Conservation (phyloP, 2,888 invertebrate genomes). For the Isoperla grammatica region DNA sequence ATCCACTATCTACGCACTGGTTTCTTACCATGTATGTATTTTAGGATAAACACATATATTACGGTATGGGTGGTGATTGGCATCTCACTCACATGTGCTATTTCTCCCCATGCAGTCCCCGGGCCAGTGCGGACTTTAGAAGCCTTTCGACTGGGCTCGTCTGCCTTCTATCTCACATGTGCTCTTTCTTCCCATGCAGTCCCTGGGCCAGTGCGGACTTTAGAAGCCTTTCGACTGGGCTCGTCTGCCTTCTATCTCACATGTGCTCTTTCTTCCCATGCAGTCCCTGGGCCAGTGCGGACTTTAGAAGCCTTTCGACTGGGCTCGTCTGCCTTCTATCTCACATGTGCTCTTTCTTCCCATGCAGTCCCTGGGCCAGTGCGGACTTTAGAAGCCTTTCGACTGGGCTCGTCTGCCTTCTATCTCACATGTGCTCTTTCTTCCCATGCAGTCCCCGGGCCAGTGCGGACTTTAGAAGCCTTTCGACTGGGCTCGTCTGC, state of each 20-base stretch:
- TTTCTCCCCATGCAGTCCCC: slow-evolving; percentile 63
- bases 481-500: slow-evolving; percentile 84
- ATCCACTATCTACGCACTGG: no score
- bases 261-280: no score
- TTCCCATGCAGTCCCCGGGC: slow-evolving; percentile 71
- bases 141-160: slow-evolving; percentile 81
- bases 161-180: slow-evolving; percentile 84
- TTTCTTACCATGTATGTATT: no score
- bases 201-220: slow-evolving; percentile 77
- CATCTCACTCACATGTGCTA: no score
- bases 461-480: slow-evolving; percentile 76
- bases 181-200: no score
- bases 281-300: slow-evolving; percentile 77
- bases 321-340: no score
- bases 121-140: slow-evolving; percentile 80
- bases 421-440: no score
- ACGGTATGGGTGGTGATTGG: no score
- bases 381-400: slow-evolving; percentile 72
- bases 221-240: slow-evolving; percentile 82
- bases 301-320: slow-evolving; percentile 78
- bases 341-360: no score
- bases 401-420: slow-evolving; percentile 86
- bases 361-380: slow-evolving; percentile 77
- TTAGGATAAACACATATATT: no score
- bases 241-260: no score